Percentiles rank a stretch among this genome's conserved stretches.
Evolutionary conservation across 2,113 vertebrate genomes (phyloP).

Genomic region (Neomonachus schauinslandi): DNA sequence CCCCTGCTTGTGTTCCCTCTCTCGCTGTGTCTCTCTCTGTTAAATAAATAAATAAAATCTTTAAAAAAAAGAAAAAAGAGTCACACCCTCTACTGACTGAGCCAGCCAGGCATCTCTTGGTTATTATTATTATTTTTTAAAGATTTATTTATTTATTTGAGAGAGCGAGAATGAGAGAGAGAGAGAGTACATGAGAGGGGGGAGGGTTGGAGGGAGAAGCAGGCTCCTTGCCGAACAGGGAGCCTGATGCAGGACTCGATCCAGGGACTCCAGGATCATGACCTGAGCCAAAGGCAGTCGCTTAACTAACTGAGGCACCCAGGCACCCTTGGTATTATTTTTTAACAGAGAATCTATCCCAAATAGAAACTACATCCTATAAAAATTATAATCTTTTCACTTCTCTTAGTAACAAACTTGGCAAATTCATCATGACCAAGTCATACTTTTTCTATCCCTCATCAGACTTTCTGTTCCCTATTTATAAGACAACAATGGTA

Average conservation of each 20-base stretch:
- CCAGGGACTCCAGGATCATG: too few relatives aligned
- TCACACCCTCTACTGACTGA: not conserved
- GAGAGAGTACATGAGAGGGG: too few relatives aligned
- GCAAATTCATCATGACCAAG: not conserved
- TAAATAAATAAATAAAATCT: too few relatives aligned
- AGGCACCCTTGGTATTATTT: not conserved
- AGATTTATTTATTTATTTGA: too few relatives aligned
- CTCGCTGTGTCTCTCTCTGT: too few relatives aligned
- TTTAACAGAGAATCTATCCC: not conserved
- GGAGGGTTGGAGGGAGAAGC: too few relatives aligned
- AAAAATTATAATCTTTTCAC: not conserved
- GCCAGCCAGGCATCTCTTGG: not conserved
- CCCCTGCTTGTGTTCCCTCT: too few relatives aligned
- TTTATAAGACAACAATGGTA: not conserved
- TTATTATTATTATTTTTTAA: not conserved
- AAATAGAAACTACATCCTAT: not conserved
- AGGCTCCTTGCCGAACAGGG: too few relatives aligned
- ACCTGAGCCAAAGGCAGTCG: too few relatives aligned
- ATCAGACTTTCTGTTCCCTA: not conserved
- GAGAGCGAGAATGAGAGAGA: too few relatives aligned
- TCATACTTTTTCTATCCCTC: not conserved
- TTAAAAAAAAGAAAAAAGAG: not conserved
- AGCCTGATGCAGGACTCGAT: too few relatives aligned
- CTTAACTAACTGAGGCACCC: too few relatives aligned
- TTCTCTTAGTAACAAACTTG: not conserved